A percentile compares a stretch with the other conserved stretches of the same genome.
phyloP scores from a whole-genome alignment of 92 coral and sea anemone species.

The Epizoanthus ramosus region DNA sequence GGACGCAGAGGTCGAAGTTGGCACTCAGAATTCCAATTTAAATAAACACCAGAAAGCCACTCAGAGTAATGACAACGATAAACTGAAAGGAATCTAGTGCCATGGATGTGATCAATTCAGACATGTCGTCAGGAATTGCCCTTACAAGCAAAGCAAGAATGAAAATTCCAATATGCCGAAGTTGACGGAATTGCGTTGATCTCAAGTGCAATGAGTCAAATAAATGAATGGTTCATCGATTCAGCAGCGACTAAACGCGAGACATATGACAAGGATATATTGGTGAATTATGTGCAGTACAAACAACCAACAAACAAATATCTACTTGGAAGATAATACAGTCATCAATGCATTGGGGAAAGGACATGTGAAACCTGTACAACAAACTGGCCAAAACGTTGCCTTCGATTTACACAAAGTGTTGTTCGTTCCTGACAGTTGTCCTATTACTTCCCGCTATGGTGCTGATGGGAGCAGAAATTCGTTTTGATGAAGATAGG shows the following conservation, averaged over 20 bases:
- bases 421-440: conserved; percentile 58
- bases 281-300: conserved; percentile 58
- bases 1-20: background rate
- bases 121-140: conserved; percentile 53
- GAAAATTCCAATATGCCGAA: conserved; percentile 60
- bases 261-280: conserved; percentile 57
- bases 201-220: conserved; percentile 45
- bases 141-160: conserved; percentile 22
- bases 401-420: conserved; percentile 54
- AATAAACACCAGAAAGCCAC: background rate
- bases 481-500: conserved; percentile 33
- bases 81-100: conserved; percentile 35
- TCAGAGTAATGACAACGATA: conserved; percentile 8
- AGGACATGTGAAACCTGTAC: conserved; percentile 59
- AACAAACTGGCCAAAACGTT: conserved; percentile 27
- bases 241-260: conserved; percentile 75
- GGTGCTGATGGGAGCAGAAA: conserved; percentile 55
- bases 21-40: background rate
- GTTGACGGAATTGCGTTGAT: conserved; percentile 66
- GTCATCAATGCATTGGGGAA: conserved; percentile 53
- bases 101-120: conserved; percentile 39
- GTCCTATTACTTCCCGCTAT: conserved; percentile 61
- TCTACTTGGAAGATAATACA: conserved; percentile 65
- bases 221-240: conserved; percentile 67
- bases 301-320: conserved; percentile 49